Percentiles rank a stretch among this genome's conserved stretches.
Evolutionary conservation across 2,888 invertebrate species (phyloP).

Genomic region (Pseudococcus viburni): DNA sequence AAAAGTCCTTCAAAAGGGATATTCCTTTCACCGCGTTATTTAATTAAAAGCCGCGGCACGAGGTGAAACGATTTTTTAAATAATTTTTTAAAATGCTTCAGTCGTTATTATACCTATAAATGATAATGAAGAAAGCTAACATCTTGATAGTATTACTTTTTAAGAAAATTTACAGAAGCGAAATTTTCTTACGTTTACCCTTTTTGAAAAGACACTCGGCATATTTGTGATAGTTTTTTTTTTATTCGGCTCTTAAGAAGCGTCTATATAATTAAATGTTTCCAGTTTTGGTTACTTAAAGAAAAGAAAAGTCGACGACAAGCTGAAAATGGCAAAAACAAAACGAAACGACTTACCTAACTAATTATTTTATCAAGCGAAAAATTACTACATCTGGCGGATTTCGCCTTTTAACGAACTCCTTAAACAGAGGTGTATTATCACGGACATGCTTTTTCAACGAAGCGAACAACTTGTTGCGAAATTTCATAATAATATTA

Average conservation of each 20-base stretch:
- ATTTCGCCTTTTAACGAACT: neutral
- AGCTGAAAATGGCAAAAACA: neutral
- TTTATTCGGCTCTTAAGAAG: neutral
- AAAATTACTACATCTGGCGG: neutral
- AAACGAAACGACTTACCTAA: slow-evolving; percentile 17
- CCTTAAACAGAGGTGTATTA: neutral
- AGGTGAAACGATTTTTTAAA: neutral
- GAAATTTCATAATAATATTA: neutral
- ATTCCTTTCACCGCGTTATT: slow-evolving; percentile 14
- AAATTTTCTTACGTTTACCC: neutral
- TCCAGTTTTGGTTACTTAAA: neutral
- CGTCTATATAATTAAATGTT: neutral
- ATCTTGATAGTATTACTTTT: neutral
- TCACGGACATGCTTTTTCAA: neutral
- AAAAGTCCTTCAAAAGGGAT: slow-evolving; percentile 25
- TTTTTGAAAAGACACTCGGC: no score
- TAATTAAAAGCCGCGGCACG: neutral
- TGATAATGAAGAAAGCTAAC: neutral
- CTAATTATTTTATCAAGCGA: slow-evolving; percentile 31
- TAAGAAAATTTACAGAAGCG: neutral
- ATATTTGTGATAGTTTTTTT: neutral
- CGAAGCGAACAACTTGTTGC: neutral
- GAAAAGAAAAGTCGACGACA: neutral
- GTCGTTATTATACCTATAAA: neutral
- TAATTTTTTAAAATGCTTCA: neutral